Conservation (phyloP, 2,113 vertebrate genomes). For the Gambusia holbrooki region DNA sequence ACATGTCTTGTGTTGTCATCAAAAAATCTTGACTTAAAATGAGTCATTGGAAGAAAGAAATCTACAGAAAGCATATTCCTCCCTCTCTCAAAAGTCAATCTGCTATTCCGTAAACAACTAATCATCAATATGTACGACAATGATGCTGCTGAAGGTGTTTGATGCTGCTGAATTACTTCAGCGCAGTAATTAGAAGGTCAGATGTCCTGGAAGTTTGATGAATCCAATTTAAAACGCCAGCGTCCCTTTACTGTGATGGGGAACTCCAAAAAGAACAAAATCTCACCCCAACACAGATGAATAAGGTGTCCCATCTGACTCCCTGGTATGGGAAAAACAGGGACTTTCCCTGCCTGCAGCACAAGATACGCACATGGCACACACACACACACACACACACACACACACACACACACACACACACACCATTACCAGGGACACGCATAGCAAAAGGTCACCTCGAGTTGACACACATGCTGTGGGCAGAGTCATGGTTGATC, state of each 20-base stretch:
- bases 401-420: conserved; percentile 26
- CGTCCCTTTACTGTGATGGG: conserved; percentile 3
- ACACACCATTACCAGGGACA: conserved; percentile 20
- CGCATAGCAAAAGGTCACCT: conserved; percentile 46
- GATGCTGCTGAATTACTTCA: not conserved
- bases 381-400: conserved; percentile 28
- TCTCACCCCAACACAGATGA: conserved; percentile 40
- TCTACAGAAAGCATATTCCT: no score
- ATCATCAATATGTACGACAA: no score
- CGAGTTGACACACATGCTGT: conserved; percentile 43
- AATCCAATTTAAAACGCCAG: conserved; percentile 12
- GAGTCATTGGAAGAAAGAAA: no score
- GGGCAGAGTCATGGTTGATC: conserved; percentile 48
- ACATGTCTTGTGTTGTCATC: no score
- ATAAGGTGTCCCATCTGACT: conserved; percentile 50
- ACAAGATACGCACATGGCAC: conserved; percentile 20
- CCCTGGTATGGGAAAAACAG: conserved; percentile 27
- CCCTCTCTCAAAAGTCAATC: no score
- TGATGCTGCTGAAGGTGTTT: no score
- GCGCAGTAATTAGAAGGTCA: not conserved
- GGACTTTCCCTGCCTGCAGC: conserved; percentile 72
- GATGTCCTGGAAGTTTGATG: conserved; percentile 4
- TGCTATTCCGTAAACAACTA: no score
- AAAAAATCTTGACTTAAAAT: no score
- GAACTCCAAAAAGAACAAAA: conserved; percentile 48